Evolutionary conservation across 2,113 vertebrate genomes (phyloP).

Genomic region (Furnarius figulus): DNA sequence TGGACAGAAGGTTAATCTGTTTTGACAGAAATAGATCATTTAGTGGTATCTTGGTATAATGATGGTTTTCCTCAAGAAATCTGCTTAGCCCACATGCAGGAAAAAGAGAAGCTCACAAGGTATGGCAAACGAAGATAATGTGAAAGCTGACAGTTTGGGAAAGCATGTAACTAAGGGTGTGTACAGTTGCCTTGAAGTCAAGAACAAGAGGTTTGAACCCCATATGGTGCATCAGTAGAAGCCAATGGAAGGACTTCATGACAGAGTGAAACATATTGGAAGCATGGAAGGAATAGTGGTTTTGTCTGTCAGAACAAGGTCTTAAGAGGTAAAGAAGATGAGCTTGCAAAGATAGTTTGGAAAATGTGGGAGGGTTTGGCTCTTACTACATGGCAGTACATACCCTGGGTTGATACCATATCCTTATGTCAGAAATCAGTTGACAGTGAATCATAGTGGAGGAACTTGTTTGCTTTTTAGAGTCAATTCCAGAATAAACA

Average conservation of each 20-base stretch:
- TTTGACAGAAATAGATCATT: neutral
- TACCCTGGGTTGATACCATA: neutral
- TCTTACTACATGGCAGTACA: neutral
- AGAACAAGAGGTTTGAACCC: neutral
- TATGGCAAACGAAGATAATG: neutral
- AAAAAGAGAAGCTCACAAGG: neutral
- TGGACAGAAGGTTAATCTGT: no score
- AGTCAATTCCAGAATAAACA: neutral
- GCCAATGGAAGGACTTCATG: neutral
- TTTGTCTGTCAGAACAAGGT: neutral
- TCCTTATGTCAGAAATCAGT: neutral
- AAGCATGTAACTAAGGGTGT: neutral
- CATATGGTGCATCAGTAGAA: neutral
- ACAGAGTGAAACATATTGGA: neutral
- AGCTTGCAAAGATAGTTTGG: neutral
- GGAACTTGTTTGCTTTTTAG: neutral
- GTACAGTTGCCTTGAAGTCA: neutral
- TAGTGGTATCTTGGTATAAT: neutral
- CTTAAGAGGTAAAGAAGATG: neutral
- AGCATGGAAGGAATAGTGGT: neutral
- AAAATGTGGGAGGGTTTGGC: neutral
- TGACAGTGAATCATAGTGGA: neutral
- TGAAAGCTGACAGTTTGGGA: neutral
- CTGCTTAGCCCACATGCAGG: neutral
- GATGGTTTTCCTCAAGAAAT: neutral